A percentile compares a stretch with the other conserved stretches of the same genome.
phyloP scores from a whole-genome alignment of 2,113 vertebrate genomes.

The Isurus oxyrinchus region DNA sequence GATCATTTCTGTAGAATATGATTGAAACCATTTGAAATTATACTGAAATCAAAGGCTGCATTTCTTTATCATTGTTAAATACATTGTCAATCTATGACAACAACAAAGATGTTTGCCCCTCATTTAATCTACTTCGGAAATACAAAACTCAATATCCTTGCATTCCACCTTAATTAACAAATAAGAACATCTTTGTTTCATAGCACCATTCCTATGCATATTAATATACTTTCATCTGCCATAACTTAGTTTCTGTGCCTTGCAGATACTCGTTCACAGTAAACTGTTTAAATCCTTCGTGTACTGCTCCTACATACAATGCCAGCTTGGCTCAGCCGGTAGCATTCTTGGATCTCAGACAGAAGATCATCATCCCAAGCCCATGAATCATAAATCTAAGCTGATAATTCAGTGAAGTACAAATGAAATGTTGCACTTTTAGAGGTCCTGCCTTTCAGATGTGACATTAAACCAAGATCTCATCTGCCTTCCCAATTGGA shows the following conservation, averaged over 20 bases:
- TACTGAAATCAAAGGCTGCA: not conserved
- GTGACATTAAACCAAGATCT: not conserved
- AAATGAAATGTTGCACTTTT: not conserved
- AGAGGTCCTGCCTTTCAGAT: not conserved
- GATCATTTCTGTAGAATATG: not conserved
- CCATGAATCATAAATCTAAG: not conserved
- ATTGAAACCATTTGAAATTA: not conserved
- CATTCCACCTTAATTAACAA: not conserved
- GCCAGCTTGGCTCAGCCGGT: not conserved
- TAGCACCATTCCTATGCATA: not conserved
- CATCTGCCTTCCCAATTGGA: not conserved
- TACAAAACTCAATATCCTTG: not conserved
- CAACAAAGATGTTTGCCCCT: not conserved
- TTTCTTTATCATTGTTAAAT: not conserved
- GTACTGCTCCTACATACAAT: not conserved
- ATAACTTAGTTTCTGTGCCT: not conserved
- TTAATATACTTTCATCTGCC: not conserved
- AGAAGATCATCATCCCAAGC: not conserved
- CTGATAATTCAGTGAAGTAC: not conserved
- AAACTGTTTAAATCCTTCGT: not conserved
- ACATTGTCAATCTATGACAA: not conserved
- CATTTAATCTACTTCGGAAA: not conserved
- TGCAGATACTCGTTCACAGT: not conserved
- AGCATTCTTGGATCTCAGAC: not conserved
- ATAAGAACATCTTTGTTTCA: not conserved